These are phyloP conservation scores for Eucera pruinosa DNA, from an alignment of 2,888 invertebrate species.

Conservation along the genomic window DNA sequence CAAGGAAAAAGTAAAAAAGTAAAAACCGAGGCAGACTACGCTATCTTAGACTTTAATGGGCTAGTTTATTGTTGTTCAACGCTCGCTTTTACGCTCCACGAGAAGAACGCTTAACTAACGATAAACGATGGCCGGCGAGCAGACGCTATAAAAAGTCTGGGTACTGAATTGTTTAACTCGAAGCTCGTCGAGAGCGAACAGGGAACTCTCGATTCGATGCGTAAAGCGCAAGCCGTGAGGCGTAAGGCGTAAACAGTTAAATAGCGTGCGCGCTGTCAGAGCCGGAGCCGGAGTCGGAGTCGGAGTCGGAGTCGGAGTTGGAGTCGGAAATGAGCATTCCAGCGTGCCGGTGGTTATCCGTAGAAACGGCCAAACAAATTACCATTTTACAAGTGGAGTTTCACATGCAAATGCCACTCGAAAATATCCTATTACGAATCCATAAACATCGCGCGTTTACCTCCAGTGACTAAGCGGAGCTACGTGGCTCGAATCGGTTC, in stretches of 20 bases:
- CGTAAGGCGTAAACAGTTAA: constrained; percentile 4
- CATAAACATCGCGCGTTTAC: constrained; percentile 26
- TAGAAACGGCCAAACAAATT: constrained; percentile 13
- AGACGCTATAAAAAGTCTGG: not conserved
- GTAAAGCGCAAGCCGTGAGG: not conserved
- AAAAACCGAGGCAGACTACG: not conserved
- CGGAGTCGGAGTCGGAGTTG: too few species aligned
- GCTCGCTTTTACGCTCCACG: not conserved
- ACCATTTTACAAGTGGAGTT: constrained; percentile 31
- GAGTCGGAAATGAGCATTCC: constrained; percentile 6
- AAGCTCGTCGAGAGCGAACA: too few species aligned
- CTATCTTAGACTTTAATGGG: not conserved
- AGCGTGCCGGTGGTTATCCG: not conserved
- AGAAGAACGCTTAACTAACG: too few species aligned
- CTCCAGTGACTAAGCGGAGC: not conserved
- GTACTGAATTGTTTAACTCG: not conserved
- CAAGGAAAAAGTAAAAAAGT: too few species aligned
- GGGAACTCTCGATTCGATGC: too few species aligned
- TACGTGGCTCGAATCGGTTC: not conserved
- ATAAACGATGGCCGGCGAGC: not conserved
- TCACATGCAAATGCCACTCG: constrained; percentile 39
- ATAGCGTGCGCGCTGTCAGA: not conserved
- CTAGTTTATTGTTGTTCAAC: not conserved
- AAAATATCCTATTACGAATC: constrained; percentile 42
- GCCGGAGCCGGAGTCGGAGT: too few species aligned